A percentile compares a stretch with the other conserved stretches of the same genome.
phyloP scores from a whole-genome alignment of 2,797 vertebrate genomes.

The Psittacula derbiana region DNA sequence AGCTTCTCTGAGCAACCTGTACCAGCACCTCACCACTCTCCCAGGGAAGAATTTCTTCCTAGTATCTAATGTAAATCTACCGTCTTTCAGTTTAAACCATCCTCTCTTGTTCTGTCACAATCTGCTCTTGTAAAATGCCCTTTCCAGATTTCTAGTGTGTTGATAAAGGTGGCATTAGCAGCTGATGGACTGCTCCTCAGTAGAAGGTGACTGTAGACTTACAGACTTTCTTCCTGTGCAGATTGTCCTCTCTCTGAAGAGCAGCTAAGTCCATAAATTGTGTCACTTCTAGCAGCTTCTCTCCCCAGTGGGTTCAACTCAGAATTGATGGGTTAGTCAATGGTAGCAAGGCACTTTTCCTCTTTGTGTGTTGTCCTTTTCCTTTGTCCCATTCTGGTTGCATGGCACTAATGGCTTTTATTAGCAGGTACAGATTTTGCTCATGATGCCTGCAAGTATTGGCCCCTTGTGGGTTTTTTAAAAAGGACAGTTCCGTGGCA shows the following conservation, averaged over 20 bases:
- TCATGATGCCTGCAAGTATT: neutral
- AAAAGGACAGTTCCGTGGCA: neutral
- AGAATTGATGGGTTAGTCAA: neutral
- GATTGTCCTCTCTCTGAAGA: slow-evolving; percentile 6
- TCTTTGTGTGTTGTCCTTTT: neutral
- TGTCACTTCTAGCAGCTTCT: slow-evolving; percentile 23
- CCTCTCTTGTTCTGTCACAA: neutral
- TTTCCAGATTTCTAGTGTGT: neutral
- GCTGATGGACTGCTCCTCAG: neutral
- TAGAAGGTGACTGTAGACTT: neutral
- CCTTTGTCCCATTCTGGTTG: neutral
- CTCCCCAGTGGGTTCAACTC: neutral
- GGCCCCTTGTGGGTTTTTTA: neutral
- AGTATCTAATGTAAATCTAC: neutral
- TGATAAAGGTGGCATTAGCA: neutral
- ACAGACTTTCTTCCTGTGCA: neutral
- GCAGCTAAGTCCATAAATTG: neutral
- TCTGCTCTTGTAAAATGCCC: neutral
- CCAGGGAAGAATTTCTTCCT: neutral
- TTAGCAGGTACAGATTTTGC: neutral
- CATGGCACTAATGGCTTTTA: neutral
- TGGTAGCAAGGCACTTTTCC: neutral
- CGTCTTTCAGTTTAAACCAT: neutral
- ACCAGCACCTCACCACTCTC: neutral
- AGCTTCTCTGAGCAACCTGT: neutral